Conservation (phyloP, 2,888 invertebrate genomes). For the Leptinotarsa rubiginosa region DNA sequence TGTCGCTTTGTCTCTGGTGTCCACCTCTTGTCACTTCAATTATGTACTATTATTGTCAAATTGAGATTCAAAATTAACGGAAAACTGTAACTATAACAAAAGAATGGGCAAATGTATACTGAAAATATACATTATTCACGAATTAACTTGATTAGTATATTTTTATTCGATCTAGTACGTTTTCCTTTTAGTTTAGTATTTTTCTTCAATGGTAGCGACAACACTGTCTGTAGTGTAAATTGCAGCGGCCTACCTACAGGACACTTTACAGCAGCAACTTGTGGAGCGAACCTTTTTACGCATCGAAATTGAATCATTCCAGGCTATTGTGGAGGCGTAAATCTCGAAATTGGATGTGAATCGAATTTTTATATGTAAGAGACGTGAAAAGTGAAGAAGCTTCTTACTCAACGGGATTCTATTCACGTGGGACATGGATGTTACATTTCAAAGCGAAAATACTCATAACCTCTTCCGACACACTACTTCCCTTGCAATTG, state of each 20-base stretch:
- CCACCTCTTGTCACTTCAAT: no score
- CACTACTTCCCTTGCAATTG: constrained; percentile 11
- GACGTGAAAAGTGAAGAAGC: constrained; percentile 53
- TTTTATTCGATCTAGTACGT: not conserved
- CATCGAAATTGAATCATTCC: constrained; percentile 60
- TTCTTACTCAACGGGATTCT: constrained; percentile 50
- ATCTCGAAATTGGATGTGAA: constrained; percentile 64
- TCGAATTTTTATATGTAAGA: constrained; percentile 57
- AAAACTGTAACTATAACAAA: no score
- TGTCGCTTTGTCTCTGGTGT: no score
- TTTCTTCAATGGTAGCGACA: no score
- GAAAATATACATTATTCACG: no score
- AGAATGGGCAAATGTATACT: no score
- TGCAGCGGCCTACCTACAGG: not conserved
- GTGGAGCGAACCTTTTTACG: constrained; percentile 39
- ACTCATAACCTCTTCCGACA: constrained; percentile 40
- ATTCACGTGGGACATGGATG: constrained; percentile 53
- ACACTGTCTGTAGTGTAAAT: no score
- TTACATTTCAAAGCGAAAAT: constrained; percentile 46
- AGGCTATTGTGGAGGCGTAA: constrained; percentile 60
- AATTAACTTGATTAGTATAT: no score
- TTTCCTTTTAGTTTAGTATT: not conserved
- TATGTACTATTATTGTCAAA: no score
- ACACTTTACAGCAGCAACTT: constrained; percentile 19
- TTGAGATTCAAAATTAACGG: no score